phyloP scores from a whole-genome alignment of 2,113 vertebrate genomes.

The Heptranchias perlo region DNA sequence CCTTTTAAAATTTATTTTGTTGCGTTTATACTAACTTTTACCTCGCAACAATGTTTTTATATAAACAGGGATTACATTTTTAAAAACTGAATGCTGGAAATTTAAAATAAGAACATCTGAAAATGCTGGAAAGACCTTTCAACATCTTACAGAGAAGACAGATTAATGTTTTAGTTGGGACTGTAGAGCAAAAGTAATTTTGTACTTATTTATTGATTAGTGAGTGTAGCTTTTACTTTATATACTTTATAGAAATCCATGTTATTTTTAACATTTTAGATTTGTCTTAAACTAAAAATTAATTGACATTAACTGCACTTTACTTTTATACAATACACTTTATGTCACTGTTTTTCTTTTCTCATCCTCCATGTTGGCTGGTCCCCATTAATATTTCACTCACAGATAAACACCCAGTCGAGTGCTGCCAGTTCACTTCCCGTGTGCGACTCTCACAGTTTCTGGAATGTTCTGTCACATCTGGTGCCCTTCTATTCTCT shows the following conservation, averaged over 20 bases:
- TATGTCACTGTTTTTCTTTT: background rate
- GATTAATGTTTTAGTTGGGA: background rate
- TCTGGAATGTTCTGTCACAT: background rate
- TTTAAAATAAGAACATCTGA: no score
- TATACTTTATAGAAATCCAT: background rate
- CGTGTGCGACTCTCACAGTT: background rate
- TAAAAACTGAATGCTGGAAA: background rate
- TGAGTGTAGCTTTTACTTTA: background rate
- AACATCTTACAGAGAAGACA: background rate
- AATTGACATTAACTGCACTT: background rate
- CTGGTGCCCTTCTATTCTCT: background rate
- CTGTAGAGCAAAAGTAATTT: background rate
- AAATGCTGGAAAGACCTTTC: background rate
- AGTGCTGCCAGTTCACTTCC: background rate
- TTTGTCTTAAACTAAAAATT: background rate
- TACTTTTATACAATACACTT: background rate
- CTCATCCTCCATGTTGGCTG: background rate
- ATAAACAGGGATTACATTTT: background rate
- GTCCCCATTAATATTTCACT: slow-evolving; percentile 27
- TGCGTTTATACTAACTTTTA: background rate
- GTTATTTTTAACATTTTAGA: background rate
- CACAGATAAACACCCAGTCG: background rate
- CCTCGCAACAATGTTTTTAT: background rate
- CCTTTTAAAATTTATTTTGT: background rate
- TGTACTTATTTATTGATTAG: background rate